Conservation (phyloP, 2,888 invertebrate species). For the Pyrochroa serraticornis region DNA sequence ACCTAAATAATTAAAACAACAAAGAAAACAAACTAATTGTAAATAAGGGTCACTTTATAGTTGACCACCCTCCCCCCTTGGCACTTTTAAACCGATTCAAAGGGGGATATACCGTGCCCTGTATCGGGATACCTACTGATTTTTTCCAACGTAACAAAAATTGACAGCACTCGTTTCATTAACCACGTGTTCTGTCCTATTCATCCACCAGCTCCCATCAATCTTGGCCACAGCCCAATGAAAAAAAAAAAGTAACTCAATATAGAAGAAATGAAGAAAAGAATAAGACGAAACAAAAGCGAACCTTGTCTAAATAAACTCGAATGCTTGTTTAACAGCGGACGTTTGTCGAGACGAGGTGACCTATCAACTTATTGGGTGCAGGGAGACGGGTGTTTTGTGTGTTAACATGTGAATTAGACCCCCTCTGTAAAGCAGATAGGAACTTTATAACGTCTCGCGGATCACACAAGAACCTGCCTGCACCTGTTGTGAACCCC, state of each 20-base stretch:
- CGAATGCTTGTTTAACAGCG: slow-evolving; percentile 5
- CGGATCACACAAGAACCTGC: slow-evolving; percentile 34
- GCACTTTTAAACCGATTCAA: no score
- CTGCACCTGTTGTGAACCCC: slow-evolving; percentile 53
- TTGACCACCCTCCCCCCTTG: no score
- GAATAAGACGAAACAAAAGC: slow-evolving; percentile 28
- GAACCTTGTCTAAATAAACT: slow-evolving; percentile 14
- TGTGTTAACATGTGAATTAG: slow-evolving; percentile 54
- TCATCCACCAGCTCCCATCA: slow-evolving; percentile 27
- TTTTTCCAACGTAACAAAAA: no score
- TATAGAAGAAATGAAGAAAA: slow-evolving; percentile 25
- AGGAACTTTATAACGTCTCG: slow-evolving; percentile 37
- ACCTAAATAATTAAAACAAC: neutral
- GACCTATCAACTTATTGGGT: slow-evolving; percentile 45
- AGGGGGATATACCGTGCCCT: no score
- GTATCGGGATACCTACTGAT: no score
- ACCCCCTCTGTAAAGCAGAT: slow-evolving; percentile 49
- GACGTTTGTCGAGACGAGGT: slow-evolving; percentile 29
- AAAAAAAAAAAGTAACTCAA: slow-evolving; percentile 26
- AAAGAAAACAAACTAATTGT: neutral
- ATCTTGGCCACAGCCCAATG: slow-evolving; percentile 13
- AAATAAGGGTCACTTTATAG: no score
- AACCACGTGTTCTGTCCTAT: slow-evolving; percentile 27
- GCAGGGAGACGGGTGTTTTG: slow-evolving; percentile 43
- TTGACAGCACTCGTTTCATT: slow-evolving; percentile 3